These are phyloP conservation scores for Conus ventricosus DNA, from an alignment of 1,140 invertebrate species.

Conservation along the genomic window DNA sequence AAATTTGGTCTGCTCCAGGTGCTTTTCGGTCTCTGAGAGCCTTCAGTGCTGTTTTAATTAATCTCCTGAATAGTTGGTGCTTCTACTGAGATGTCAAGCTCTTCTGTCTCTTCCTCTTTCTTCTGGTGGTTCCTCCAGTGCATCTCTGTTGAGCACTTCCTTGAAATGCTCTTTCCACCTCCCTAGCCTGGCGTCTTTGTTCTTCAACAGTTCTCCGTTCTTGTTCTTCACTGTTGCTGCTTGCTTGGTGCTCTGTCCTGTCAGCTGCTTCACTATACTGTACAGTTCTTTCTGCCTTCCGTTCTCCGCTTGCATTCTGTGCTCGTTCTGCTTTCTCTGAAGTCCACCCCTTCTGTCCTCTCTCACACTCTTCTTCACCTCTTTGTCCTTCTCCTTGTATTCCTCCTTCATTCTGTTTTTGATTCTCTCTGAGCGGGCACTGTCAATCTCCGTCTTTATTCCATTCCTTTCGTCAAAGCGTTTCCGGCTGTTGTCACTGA, in stretches of 20 bases:
- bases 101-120: background rate
- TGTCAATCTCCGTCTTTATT: background rate
- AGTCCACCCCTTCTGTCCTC: background rate
- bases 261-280: background rate
- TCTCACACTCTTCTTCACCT: too few relatives aligned
- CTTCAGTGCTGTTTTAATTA: background rate
- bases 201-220: background rate
- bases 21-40: background rate
- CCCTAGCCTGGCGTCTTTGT: background rate
- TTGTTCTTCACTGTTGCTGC: background rate
- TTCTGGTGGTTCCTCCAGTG: background rate
- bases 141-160: slow-evolving; percentile 6
- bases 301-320: background rate
- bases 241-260: background rate
- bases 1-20: background rate
- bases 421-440: background rate
- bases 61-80: background rate
- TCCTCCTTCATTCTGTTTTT: background rate
- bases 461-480: background rate
- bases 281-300: background rate
- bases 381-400: too few relatives aligned
- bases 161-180: slow-evolving; percentile 4
- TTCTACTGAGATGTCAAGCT: background rate
- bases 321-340: slow-evolving; percentile 20
- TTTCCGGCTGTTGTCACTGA: background rate